phyloP scores from a whole-genome alignment of 2,888 invertebrate species.

The Macrophya alboannulata region DNA sequence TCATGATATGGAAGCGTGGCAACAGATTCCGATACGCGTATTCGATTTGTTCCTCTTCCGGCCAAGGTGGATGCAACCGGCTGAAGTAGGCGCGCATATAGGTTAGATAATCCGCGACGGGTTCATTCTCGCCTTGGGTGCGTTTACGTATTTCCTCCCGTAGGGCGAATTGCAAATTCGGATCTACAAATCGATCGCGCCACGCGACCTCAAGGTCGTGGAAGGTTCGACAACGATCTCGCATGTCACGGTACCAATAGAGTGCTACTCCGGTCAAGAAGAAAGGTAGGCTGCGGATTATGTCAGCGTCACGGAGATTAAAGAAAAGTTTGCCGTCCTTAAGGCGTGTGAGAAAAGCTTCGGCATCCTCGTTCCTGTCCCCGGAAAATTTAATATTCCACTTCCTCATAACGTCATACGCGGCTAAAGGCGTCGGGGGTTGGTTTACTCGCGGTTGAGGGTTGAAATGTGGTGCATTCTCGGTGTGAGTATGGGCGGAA shows the following conservation, averaged over 20 bases:
- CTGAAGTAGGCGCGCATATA: conserved; percentile 9
- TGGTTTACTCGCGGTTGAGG: neutral
- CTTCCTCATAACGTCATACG: neutral
- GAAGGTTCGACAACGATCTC: neutral
- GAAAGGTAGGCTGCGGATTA: neutral
- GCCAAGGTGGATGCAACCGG: neutral
- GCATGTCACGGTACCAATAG: neutral
- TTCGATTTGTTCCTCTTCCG: neutral
- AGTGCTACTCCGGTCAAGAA: conserved; percentile 17
- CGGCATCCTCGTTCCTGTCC: neutral
- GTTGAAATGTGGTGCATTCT: too few relatives aligned
- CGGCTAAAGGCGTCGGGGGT: neutral
- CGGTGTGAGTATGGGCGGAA: too few relatives aligned
- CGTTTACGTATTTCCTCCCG: conserved; percentile 1
- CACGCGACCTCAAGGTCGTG: neutral
- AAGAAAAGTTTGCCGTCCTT: neutral
- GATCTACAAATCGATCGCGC: neutral
- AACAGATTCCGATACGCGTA: neutral
- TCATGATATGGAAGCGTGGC: neutral
- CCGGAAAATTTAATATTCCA: too few relatives aligned
- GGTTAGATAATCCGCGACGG: conserved; percentile 24
- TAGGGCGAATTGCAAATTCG: neutral
- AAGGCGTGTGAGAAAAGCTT: neutral
- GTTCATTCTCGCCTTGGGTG: conserved; percentile 17
- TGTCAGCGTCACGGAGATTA: neutral